phyloP scores from a whole-genome alignment of 2,797 vertebrate species.

The Rhinogobio ventralis region DNA sequence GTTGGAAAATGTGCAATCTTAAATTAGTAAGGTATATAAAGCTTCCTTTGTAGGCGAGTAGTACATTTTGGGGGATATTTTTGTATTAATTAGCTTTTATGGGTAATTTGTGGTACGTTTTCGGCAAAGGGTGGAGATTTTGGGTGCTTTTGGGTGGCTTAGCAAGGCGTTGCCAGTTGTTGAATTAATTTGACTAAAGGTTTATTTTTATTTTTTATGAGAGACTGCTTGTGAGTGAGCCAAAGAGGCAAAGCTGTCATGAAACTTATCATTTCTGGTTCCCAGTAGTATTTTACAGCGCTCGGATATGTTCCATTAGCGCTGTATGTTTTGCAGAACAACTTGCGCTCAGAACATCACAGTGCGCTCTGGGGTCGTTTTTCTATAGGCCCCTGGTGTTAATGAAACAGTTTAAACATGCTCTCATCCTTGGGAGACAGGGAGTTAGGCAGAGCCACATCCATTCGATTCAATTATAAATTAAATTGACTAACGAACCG shows the following conservation, averaged over 20 bases:
- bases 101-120: constrained; percentile 43
- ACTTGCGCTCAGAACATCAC: background rate
- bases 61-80: constrained; percentile 49
- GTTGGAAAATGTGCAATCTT: constrained; percentile 43
- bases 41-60: constrained; percentile 18
- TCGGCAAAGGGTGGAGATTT: constrained; percentile 44
- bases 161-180: constrained; percentile 29
- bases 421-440: constrained; percentile 84
- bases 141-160: constrained; percentile 20
- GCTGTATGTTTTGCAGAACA: constrained; percentile 12
- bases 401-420: constrained; percentile 79
- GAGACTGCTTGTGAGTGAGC: constrained; percentile 13
- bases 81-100: constrained; percentile 60
- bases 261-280: constrained; percentile 18
- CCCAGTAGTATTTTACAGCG: background rate
- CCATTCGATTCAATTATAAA: constrained; percentile 94
- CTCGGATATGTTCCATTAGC: constrained; percentile 52
- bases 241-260: constrained; percentile 26
- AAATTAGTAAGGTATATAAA: constrained; percentile 51
- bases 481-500: constrained; percentile 93
- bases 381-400: constrained; percentile 53
- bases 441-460: constrained; percentile 87
- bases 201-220: constrained; percentile 52
- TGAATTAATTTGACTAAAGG: constrained; percentile 54
- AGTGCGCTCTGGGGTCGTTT: constrained; percentile 38